phyloP scores from a whole-genome alignment of 2,888 invertebrate species.

The Ephialtes manifestator region DNA sequence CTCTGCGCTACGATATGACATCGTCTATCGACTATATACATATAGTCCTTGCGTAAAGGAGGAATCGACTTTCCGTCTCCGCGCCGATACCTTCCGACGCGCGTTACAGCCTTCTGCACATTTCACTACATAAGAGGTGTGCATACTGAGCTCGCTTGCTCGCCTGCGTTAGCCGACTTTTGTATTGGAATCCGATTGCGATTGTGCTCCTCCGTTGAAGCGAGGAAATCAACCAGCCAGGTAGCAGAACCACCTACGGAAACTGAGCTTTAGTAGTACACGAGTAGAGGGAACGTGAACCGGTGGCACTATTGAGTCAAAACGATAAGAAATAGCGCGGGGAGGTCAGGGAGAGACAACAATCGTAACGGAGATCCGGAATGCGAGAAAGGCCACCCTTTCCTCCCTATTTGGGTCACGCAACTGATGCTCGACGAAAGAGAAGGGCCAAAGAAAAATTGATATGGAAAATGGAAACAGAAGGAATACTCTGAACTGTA shows the following conservation, averaged over 20 bases:
- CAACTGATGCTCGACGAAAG: constrained; percentile 28
- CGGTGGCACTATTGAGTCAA: constrained; percentile 50
- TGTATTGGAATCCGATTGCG: constrained; percentile 62
- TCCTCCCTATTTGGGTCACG: constrained; percentile 54
- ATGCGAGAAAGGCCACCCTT: neutral
- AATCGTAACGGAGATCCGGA: constrained; percentile 50
- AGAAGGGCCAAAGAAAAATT: constrained; percentile 31
- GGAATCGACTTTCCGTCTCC: constrained; percentile 43
- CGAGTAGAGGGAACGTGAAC: constrained; percentile 19
- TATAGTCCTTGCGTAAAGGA: constrained; percentile 21
- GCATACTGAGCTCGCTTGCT: neutral
- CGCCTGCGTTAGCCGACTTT: constrained; percentile 49
- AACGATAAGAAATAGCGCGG: constrained; percentile 41
- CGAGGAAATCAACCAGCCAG: constrained; percentile 35
- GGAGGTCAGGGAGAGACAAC: constrained; percentile 24
- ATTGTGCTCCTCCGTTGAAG: constrained; percentile 54
- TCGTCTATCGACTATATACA: too few relatives aligned
- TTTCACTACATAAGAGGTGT: constrained; percentile 1
- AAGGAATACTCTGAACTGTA: constrained; percentile 21
- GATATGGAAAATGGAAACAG: constrained; percentile 46
- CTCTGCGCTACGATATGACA: neutral
- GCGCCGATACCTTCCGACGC: constrained; percentile 32
- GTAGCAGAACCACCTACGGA: neutral
- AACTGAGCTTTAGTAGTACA: neutral
- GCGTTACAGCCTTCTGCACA: constrained; percentile 12